A percentile compares a stretch with the other conserved stretches of the same genome.
phyloP scores from a whole-genome alignment of 92 coral and sea anemone genomes.

The Actinernus sp. region DNA sequence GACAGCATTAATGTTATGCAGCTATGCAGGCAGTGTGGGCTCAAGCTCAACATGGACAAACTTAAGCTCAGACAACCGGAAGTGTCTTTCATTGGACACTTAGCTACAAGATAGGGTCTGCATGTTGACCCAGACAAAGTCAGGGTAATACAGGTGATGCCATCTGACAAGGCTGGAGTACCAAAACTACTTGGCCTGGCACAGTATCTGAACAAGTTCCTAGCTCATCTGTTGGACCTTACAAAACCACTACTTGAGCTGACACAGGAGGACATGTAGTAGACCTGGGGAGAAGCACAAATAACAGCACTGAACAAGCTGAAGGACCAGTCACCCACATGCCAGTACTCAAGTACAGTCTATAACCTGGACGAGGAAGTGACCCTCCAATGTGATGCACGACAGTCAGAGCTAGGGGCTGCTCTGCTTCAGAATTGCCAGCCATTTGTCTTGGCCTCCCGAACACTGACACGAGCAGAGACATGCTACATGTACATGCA shows the following conservation, averaged over 20 bases:
- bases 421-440: slow-evolving; percentile 30
- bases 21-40: slow-evolving; percentile 44
- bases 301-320: slow-evolving; percentile 16
- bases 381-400: slow-evolving; percentile 23
- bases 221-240: slow-evolving; percentile 47
- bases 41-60: no score
- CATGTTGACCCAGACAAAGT: slow-evolving; percentile 52
- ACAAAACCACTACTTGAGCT: slow-evolving; percentile 56
- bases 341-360: slow-evolving; percentile 32
- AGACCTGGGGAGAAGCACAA: slow-evolving; percentile 41
- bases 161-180: slow-evolving; percentile 39
- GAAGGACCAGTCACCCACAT: slow-evolving; percentile 54
- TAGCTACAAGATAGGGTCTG: no score
- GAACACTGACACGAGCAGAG: slow-evolving; percentile 23
- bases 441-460: slow-evolving; percentile 20
- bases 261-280: slow-evolving; percentile 45
- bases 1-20: no score
- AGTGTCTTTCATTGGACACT: no score
- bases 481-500: no score
- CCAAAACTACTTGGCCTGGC: no score
- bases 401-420: no score
- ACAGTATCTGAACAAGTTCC: no score
- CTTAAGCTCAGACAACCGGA: no score
- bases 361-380: slow-evolving; percentile 31
- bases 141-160: slow-evolving; percentile 34